Base-by-base conservation (phyloP, 2,888 invertebrate species). In the Drosophila macrospina region DNA sequence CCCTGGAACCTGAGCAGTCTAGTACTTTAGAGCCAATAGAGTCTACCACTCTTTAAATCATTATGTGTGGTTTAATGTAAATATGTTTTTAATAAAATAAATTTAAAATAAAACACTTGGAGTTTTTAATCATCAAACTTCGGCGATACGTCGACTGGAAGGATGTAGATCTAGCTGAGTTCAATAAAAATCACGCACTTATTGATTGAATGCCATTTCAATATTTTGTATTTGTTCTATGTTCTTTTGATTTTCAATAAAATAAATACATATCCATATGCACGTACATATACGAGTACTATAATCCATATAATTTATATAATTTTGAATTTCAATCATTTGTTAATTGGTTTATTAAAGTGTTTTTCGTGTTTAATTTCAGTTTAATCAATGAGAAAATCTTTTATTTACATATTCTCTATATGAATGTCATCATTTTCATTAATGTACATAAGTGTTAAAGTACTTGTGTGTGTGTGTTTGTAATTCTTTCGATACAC, bases 161-260 rank as follows among this genome's bases (percentile, higher is more conserved):
- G 20, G 20, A 54, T n/a, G 41, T 7, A 34, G 47, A 30, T 24
- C 4, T 15, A 8, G 13, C 5, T 28, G 13, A 26, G 8, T 16
- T 34, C 44, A 65, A 37, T 44, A 44, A 66, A 81, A 55, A 62
- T 42, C 32, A 51, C 65, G 28, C 41, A 28, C 26, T 51, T 61
- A 24, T 26, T 24, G 69, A 73, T 79, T 75, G 78, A 80, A 78
- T 80, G 86, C 83, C 72, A 62, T 80, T 80, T 78, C 68, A 78
- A 75, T 83, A 80, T 65, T 75, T 75, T 74, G 47, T 69, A 69
- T 69, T 69, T 69, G 69, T 76, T 79, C 59, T 69, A 70, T 65
- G 73, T 74, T 65, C 63, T 61, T 74, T 63, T 44, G 44, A 47
- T 42, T 74, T 70, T 68, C 60, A 50, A 62, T 75, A 64, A 72